These are phyloP conservation scores for Dolichopus griseipennis DNA, from an alignment of 2,888 invertebrate species.

Conservation along the genomic window DNA sequence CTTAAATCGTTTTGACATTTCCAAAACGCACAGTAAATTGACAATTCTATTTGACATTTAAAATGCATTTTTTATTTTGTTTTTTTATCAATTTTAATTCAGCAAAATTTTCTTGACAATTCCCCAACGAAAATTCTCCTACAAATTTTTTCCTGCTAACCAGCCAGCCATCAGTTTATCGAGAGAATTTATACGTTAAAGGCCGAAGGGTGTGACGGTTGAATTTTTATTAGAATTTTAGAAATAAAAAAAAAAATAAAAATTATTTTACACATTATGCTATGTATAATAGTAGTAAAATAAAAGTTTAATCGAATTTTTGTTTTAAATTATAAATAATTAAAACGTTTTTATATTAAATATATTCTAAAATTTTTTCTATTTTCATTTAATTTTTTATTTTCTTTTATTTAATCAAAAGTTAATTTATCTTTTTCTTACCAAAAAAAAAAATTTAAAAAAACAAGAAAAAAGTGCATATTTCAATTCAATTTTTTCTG, in stretches of 20 bases:
- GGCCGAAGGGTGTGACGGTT: neutral
- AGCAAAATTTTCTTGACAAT: no score
- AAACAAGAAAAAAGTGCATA: neutral
- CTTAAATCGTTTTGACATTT: no score
- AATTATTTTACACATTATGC: neutral
- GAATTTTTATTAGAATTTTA: no score
- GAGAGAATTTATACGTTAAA: neutral
- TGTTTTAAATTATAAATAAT: neutral
- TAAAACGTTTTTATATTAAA: neutral
- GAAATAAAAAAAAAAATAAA: neutral
- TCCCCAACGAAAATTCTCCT: neutral
- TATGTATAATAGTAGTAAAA: no score
- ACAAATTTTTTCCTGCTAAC: neutral
- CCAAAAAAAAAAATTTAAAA: neutral
- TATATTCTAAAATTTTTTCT: no score
- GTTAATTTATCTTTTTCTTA: neutral
- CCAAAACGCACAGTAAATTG: no score
- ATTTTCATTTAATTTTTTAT: neutral
- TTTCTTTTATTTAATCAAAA: neutral
- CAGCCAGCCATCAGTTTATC: neutral
- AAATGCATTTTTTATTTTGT: no score
- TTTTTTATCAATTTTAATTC: no score
- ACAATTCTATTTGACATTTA: no score
- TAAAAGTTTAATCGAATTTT: neutral
- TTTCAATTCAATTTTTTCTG: conserved; percentile 2